Conservation (phyloP, 2,797 vertebrate species). For the Pampus argenteus region DNA sequence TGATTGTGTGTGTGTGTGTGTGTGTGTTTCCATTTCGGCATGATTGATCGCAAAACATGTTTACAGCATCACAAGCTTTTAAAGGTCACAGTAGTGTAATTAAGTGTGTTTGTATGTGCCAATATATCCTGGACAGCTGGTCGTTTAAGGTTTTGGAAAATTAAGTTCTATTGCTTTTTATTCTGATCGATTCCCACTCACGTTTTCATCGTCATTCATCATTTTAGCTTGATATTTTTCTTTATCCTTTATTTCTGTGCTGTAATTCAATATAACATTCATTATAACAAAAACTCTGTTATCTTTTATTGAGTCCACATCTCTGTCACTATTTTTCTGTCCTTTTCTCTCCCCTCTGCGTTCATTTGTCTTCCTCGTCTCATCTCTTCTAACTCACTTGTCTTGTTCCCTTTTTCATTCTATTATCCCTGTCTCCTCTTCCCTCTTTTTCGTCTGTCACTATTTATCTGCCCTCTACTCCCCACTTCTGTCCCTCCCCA, state of each 20-base stretch:
- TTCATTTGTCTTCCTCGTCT: background rate
- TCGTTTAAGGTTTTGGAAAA: slow-evolving; percentile 15
- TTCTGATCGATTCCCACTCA: slow-evolving; percentile 2
- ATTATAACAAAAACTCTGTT: too few relatives aligned
- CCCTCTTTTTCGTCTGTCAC: too few relatives aligned
- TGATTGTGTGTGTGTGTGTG: slow-evolving; percentile 12
- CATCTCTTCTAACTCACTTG: background rate
- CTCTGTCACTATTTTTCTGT: background rate
- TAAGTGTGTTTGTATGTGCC: slow-evolving; percentile 33
- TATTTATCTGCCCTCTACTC: background rate
- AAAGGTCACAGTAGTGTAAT: slow-evolving; percentile 63
- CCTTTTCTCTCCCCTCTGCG: slow-evolving; percentile 3
- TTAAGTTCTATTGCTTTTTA: slow-evolving; percentile 11
- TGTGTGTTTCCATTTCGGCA: slow-evolving; percentile 50
- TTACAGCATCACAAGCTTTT: slow-evolving; percentile 48
- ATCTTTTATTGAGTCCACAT: background rate
- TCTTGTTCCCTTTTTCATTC: slow-evolving; percentile 4
- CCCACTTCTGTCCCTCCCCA: background rate
- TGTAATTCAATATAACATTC: background rate
- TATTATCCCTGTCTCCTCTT: background rate
- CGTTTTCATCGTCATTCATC: slow-evolving; percentile 24
- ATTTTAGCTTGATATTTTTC: slow-evolving; percentile 11
- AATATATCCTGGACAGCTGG: slow-evolving; percentile 1
- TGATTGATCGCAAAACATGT: slow-evolving; percentile 67
- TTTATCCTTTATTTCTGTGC: background rate